A percentile compares a stretch with the other conserved stretches of the same genome.
Conservation (phyloP, 1,140 invertebrate species). For the Octopus bimaculoides region DNA sequence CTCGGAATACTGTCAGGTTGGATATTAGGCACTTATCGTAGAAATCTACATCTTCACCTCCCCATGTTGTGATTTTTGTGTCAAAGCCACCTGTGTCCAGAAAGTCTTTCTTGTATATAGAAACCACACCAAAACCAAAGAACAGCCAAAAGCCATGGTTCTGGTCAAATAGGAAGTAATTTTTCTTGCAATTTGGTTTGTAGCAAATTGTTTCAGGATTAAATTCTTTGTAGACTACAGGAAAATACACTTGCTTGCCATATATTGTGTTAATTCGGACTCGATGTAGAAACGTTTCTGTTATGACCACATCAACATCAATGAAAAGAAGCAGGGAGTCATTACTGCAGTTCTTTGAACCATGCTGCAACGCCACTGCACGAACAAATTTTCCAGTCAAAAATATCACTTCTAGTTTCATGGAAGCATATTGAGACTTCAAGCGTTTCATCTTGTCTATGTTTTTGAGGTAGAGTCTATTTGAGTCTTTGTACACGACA, state of each 20-base stretch:
- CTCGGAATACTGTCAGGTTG: slow-evolving; percentile 68
- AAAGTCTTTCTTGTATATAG: slow-evolving; percentile 84
- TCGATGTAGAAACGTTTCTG: slow-evolving; percentile 41
- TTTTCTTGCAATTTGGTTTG: slow-evolving; percentile 55
- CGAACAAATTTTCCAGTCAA: slow-evolving; percentile 50
- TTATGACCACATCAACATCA: slow-evolving; percentile 60
- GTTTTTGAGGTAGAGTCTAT: background rate
- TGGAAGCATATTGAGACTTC: slow-evolving; percentile 25
- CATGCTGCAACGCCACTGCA: slow-evolving; percentile 45
- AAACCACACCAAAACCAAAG: slow-evolving; percentile 91
- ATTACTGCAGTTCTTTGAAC: slow-evolving; percentile 55
- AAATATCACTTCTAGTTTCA: slow-evolving; percentile 29
- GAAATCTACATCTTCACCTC: slow-evolving; percentile 61
- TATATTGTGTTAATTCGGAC: slow-evolving; percentile 69
- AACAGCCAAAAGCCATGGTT: slow-evolving; percentile 82
- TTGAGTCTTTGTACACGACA: slow-evolving; percentile 60
- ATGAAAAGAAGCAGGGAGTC: slow-evolving; percentile 68
- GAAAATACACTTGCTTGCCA: slow-evolving; percentile 82
- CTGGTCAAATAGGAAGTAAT: slow-evolving; percentile 58
- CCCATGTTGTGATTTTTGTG: slow-evolving; percentile 69
- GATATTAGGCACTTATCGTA: slow-evolving; percentile 72
- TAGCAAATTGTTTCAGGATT: slow-evolving; percentile 55
- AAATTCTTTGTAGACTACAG: slow-evolving; percentile 93
- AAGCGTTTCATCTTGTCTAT: slow-evolving; percentile 10
- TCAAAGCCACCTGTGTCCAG: slow-evolving; percentile 77